Percentiles rank a stretch among this genome's conserved stretches.
Conservation (phyloP, 2,888 invertebrate species). For the Dasysyrphus albostriatus region DNA sequence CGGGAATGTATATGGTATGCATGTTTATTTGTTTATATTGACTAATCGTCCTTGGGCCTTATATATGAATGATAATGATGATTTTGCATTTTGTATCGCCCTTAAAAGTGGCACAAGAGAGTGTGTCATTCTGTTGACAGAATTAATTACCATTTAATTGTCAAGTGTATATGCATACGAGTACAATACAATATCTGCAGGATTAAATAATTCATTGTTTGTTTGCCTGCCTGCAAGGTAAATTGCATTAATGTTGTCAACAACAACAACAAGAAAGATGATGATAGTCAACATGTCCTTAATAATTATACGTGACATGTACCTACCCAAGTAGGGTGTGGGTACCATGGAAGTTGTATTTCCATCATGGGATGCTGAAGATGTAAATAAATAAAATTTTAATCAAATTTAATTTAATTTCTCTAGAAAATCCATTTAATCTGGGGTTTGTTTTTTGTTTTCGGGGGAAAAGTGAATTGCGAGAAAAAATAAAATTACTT, state of each 20-base stretch:
- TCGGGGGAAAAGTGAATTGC: neutral
- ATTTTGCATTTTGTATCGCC: slow-evolving; percentile 10
- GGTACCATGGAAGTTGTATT: neutral
- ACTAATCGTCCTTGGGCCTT: slow-evolving; percentile 47
- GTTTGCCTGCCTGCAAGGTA: slow-evolving; percentile 31
- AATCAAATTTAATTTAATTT: slow-evolving; percentile 7
- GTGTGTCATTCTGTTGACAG: slow-evolving; percentile 51
- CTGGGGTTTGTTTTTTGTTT: neutral
- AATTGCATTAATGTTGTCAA: slow-evolving; percentile 28
- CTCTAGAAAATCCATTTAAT: slow-evolving; percentile 9
- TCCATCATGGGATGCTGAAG: neutral
- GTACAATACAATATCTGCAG: slow-evolving; percentile 11
- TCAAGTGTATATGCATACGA: neutral
- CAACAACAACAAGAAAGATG: slow-evolving; percentile 16
- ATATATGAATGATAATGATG: slow-evolving; percentile 1
- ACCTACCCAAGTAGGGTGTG: too few species aligned
- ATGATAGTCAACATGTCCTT: neutral
- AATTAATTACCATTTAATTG: slow-evolving; percentile 68
- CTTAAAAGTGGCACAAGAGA: slow-evolving; percentile 21
- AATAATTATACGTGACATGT: neutral
- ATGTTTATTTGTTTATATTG: slow-evolving; percentile 21
- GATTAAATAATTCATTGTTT: slow-evolving; percentile 64
- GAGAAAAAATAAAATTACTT: neutral
- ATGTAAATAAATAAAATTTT: neutral
- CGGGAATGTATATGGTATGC: neutral